Percentiles rank a stretch among this genome's conserved stretches.
phyloP scores from a whole-genome alignment of 1,140 invertebrate genomes.

The Ostrea denselamellosa region DNA sequence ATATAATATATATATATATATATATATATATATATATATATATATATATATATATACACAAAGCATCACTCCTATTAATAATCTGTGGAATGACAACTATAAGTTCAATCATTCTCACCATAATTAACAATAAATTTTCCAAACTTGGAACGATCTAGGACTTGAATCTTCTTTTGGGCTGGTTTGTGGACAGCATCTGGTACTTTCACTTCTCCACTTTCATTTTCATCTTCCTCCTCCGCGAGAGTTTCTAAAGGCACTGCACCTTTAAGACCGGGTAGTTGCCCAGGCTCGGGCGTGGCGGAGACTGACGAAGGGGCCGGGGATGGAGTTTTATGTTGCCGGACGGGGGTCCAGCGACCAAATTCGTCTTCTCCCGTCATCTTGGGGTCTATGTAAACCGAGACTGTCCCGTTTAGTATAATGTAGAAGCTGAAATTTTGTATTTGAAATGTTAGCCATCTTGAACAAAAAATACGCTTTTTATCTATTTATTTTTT shows the following conservation, averaged over 20 bases:
- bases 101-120: slow-evolving; percentile 56
- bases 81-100: neutral
- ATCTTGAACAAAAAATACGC: no score
- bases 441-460: no score
- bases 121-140: slow-evolving; percentile 72
- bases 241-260: slow-evolving; percentile 13
- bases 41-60: no score
- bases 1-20: no score
- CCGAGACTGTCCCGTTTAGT: slow-evolving; percentile 67
- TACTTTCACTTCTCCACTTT: slow-evolving; percentile 39
- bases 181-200: slow-evolving; percentile 14
- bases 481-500: no score
- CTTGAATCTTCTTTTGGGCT: slow-evolving; percentile 46
- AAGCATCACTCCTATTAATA: neutral
- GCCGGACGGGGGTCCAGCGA: neutral
- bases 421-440: slow-evolving; percentile 74
- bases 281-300: neutral
- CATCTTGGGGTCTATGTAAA: slow-evolving; percentile 74
- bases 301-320: neutral
- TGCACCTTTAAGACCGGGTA: neutral
- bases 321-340: neutral
- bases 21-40: no score
- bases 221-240: slow-evolving; percentile 48
- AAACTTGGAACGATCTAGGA: slow-evolving; percentile 63
- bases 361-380: slow-evolving; percentile 67